phyloP scores from a whole-genome alignment of 30 jellyfish, hydroid and myxozoan species.

The Cassiopea xamachana region DNA sequence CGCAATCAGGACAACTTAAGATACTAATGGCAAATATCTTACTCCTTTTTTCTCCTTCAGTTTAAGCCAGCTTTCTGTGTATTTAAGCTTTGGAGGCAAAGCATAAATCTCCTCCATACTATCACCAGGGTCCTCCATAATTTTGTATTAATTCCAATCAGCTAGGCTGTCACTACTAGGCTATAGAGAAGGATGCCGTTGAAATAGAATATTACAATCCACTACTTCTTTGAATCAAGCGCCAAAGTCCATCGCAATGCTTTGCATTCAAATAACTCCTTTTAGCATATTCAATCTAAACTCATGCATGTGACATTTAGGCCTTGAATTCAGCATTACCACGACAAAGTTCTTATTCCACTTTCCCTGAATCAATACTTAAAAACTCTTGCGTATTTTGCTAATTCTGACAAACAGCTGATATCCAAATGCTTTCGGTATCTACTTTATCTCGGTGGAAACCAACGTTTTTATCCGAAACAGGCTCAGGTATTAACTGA shows the following conservation, averaged over 20 bases:
- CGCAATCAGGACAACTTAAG: neutral
- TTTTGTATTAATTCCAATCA: neutral
- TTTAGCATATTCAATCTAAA: too few relatives aligned
- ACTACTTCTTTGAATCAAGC: too few relatives aligned
- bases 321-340: too few relatives aligned
- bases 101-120: conserved; percentile 64
- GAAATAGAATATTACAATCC: neutral
- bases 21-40: neutral
- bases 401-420: neutral
- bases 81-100: conserved; percentile 59
- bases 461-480: conserved; percentile 27
- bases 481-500: conserved; percentile 10
- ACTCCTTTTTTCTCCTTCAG: conserved; percentile 61
- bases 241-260: too few relatives aligned
- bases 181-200: neutral
- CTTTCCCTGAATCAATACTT: too few relatives aligned
- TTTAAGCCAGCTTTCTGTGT: conserved; percentile 73
- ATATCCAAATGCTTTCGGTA: neutral
- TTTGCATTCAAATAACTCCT: too few relatives aligned
- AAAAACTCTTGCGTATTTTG: too few relatives aligned
- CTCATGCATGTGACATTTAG: too few relatives aligned
- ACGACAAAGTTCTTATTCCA: too few relatives aligned
- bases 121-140: conserved; percentile 61
- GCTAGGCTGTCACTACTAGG: neutral
- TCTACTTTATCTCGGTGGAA: neutral